Evolutionary conservation across 2,113 vertebrate genomes (phyloP).

Genomic region (Cololabis saira): DNA sequence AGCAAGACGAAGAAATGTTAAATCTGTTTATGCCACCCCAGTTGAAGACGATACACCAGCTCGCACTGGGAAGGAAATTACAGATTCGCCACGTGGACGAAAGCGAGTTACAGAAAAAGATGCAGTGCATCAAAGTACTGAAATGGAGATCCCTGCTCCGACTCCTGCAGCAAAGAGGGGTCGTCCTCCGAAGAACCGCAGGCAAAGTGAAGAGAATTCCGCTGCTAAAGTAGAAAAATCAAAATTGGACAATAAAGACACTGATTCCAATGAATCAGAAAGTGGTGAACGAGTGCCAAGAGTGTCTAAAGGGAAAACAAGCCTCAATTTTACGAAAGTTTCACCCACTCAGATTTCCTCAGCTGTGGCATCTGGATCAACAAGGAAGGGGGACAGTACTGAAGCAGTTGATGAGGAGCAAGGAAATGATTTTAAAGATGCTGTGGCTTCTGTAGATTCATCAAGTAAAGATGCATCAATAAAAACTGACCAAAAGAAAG

Average conservation of each 20-base stretch:
- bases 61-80: conserved; percentile 84
- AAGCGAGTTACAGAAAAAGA: conserved; percentile 90
- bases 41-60: conserved; percentile 85
- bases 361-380: conserved; percentile 62
- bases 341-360: conserved; percentile 67
- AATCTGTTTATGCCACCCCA: conserved; percentile 92
- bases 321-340: conserved; percentile 79
- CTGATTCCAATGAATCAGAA: conserved; percentile 86
- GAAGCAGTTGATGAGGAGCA: conserved; percentile 78
- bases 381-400: conserved; percentile 85
- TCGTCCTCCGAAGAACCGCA: conserved; percentile 91
- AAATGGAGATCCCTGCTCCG: conserved; percentile 78
- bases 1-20: conserved; percentile 92
- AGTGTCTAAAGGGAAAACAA: conserved; percentile 75
- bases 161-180: conserved; percentile 83
- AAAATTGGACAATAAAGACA: conserved; percentile 85
- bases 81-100: conserved; percentile 87
- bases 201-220: conserved; percentile 83
- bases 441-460: conserved; percentile 56
- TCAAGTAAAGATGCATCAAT: conserved; percentile 63
- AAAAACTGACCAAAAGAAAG: conserved; percentile 76
- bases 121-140: conserved; percentile 57
- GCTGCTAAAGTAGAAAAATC: conserved; percentile 80
- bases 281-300: conserved; percentile 78
- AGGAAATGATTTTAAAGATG: conserved; percentile 70